Conservation (phyloP, 1,140 invertebrate species). For the Drosophila micromelanica region DNA sequence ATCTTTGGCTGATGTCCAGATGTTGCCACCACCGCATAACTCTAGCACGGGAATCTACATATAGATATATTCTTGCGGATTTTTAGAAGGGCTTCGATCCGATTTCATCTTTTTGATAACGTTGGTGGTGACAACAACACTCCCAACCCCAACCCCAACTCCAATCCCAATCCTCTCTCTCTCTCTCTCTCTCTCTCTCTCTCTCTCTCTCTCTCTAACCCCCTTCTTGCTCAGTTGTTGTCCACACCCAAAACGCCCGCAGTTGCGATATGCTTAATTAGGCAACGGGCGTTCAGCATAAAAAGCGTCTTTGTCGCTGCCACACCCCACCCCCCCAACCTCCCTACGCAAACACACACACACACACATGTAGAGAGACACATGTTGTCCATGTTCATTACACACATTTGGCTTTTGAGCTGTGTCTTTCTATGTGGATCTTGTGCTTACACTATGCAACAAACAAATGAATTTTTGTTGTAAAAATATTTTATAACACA, state of each 20-base stretch:
- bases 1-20: conserved; percentile 19
- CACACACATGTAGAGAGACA: conserved; percentile 29
- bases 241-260: conserved; percentile 29
- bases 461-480: neutral
- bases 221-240: too few relatives aligned
- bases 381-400: conserved; percentile 74
- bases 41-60: too few relatives aligned
- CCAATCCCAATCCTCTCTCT: too few relatives aligned
- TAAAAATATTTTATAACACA: too few relatives aligned
- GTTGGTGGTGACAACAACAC: neutral
- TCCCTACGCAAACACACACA: conserved; percentile 1
- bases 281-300: conserved; percentile 73
- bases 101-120: too few relatives aligned
- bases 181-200: too few relatives aligned
- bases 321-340: conserved; percentile 62
- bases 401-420: conserved; percentile 59
- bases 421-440: conserved; percentile 57
- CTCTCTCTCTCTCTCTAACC: too few relatives aligned
- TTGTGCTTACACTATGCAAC: conserved; percentile 54
- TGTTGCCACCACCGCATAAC: conserved; percentile 16
- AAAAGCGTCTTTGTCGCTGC: conserved; percentile 78
- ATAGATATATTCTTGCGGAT: too few relatives aligned
- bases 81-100: too few relatives aligned
- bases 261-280: conserved; percentile 75
- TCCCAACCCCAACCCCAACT: neutral